These are phyloP conservation scores for Suricata suricatta DNA, from an alignment of 2,113 vertebrate genomes.

Conservation along the genomic window DNA sequence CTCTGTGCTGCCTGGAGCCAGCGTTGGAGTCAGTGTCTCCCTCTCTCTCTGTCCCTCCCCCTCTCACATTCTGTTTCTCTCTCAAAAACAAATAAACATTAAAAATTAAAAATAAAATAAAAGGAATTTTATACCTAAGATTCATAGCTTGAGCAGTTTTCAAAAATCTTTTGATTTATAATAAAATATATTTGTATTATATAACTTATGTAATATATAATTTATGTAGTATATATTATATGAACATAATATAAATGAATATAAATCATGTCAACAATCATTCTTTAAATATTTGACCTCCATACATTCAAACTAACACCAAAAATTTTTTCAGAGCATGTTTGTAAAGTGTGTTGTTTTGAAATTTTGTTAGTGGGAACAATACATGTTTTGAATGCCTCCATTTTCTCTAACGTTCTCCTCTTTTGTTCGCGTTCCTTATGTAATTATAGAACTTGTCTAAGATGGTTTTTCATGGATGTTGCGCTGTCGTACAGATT, in stretches of 20 bases:
- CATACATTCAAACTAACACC: slow-evolving; percentile 5
- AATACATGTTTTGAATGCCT: slow-evolving; percentile 30
- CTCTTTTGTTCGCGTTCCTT: neutral
- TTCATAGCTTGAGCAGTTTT: neutral
- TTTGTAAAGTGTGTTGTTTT: slow-evolving; percentile 11
- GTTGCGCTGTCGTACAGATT: neutral
- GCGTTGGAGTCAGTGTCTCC: too few species aligned
- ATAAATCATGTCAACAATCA: neutral
- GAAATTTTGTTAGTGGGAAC: slow-evolving; percentile 58
- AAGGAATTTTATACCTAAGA: neutral
- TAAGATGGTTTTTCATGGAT: slow-evolving; percentile 7
- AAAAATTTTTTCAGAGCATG: slow-evolving; percentile 3
- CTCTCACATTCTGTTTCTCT: too few species aligned
- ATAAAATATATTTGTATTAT: slow-evolving; percentile 24
- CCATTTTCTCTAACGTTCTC: slow-evolving; percentile 20
- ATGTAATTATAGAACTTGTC: slow-evolving; percentile 19
- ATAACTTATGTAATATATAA: too few species aligned
- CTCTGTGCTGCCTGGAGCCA: too few species aligned
- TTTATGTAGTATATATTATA: too few species aligned
- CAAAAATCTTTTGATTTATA: slow-evolving; percentile 17
- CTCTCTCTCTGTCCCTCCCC: too few species aligned
- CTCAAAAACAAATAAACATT: too few species aligned
- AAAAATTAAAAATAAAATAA: too few species aligned
- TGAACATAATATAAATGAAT: neutral
- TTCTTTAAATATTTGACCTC: slow-evolving; percentile 21